These are phyloP conservation scores for Acanthornis magna DNA, from an alignment of 2,797 vertebrate genomes.

Conservation along the genomic window DNA sequence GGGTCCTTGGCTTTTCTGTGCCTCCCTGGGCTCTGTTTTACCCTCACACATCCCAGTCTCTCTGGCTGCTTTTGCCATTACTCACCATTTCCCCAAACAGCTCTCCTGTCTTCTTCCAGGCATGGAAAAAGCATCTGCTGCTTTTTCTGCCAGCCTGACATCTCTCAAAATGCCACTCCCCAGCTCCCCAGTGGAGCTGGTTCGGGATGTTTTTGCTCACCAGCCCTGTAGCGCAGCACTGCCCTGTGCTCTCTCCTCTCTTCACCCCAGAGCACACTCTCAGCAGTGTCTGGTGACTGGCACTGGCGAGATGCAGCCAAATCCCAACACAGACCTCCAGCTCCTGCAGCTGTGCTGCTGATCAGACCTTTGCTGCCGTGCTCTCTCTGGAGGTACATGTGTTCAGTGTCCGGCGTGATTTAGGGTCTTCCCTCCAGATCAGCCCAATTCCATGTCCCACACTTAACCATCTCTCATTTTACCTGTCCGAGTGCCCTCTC, in stretches of 20 bases:
- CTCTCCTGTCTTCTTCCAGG: slow-evolving; percentile 6
- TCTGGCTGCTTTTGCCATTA: background rate
- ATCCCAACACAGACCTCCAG: background rate
- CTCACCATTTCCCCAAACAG: background rate
- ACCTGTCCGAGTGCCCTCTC: background rate
- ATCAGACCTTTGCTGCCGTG: background rate
- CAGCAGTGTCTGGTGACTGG: background rate
- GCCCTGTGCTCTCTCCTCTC: background rate
- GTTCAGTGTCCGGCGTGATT: background rate
- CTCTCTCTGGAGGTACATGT: background rate
- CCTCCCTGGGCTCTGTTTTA: background rate
- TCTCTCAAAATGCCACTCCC: background rate
- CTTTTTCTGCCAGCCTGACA: background rate
- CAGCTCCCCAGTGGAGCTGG: background rate
- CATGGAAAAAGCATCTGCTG: slow-evolving; percentile 30
- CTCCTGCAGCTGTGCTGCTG: background rate
- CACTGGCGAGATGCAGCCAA: background rate
- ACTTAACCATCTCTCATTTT: background rate
- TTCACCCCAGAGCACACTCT: background rate
- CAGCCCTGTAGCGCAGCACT: background rate
- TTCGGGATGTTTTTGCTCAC: background rate
- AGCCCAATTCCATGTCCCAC: background rate
- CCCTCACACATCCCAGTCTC: background rate
- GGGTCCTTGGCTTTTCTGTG: background rate
- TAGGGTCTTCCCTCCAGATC: background rate